Conservation (phyloP, 2,888 invertebrate species). For the Tortricodes alternella region DNA sequence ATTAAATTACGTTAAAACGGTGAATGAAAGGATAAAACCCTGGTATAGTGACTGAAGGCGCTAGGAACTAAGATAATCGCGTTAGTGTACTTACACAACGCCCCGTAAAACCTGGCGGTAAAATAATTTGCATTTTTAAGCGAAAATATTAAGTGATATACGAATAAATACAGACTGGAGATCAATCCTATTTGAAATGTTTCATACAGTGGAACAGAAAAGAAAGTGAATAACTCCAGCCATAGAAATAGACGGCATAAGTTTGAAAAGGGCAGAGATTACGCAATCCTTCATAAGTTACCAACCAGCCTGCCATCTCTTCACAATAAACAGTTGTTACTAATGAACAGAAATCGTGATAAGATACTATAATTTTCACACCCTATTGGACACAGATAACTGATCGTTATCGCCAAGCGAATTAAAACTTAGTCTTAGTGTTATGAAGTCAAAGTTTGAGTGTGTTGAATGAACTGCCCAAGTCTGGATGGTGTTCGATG, state of each 20-base stretch:
- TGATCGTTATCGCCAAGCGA: background rate
- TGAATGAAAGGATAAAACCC: background rate
- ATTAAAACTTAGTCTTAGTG: background rate
- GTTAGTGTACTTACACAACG: constrained; percentile 66
- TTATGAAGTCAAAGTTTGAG: background rate
- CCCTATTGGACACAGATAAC: constrained; percentile 12
- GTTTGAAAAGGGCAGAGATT: constrained; percentile 7
- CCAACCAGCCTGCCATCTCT: constrained; percentile 1
- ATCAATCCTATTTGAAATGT: no score
- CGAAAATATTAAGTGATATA: no score
- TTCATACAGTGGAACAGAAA: no score
- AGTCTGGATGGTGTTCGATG: background rate
- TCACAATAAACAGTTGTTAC: constrained; percentile 21
- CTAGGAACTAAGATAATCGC: constrained; percentile 63
- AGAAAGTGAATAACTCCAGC: no score
- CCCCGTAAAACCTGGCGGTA: no score
- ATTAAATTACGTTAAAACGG: constrained; percentile 13
- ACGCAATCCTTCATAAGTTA: constrained; percentile 9
- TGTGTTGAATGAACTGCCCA: background rate
- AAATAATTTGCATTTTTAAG: no score
- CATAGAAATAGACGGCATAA: no score
- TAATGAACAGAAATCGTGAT: constrained; percentile 27
- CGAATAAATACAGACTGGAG: no score
- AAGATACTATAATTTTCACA: constrained; percentile 26
- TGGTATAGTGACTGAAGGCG: background rate